These are phyloP conservation scores for Haliaeetus leucogaster DNA, from an alignment of 2,113 vertebrate genomes.

Conservation along the genomic window DNA sequence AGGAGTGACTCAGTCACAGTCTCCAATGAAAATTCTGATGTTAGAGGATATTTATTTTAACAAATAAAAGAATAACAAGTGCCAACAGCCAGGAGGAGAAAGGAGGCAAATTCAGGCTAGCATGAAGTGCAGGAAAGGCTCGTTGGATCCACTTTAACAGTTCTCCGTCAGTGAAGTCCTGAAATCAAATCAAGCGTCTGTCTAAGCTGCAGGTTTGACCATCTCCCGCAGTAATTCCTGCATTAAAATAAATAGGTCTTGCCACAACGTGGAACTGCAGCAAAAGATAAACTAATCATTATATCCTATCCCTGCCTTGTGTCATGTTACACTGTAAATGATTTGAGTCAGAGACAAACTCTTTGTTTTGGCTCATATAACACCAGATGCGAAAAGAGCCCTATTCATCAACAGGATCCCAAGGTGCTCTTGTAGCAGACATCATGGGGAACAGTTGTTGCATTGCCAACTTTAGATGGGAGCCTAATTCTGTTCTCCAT, in stretches of 20 bases:
- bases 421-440: neutral
- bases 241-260: neutral
- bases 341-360: neutral
- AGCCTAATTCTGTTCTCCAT: neutral
- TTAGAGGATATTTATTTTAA: neutral
- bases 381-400: neutral
- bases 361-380: neutral
- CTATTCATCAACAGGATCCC: neutral
- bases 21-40: neutral
- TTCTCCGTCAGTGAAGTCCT: neutral
- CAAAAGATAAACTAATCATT: neutral
- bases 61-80: neutral
- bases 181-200: neutral
- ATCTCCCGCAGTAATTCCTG: neutral
- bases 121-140: neutral
- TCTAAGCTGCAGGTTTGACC: neutral
- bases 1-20: fast-evolving
- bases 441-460: neutral
- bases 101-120: neutral
- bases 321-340: neutral
- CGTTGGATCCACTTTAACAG: neutral
- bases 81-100: neutral
- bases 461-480: neutral
- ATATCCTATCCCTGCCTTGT: neutral
- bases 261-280: neutral